Conservation (phyloP, 2,113 vertebrate genomes). For the Spea bombifrons region DNA sequence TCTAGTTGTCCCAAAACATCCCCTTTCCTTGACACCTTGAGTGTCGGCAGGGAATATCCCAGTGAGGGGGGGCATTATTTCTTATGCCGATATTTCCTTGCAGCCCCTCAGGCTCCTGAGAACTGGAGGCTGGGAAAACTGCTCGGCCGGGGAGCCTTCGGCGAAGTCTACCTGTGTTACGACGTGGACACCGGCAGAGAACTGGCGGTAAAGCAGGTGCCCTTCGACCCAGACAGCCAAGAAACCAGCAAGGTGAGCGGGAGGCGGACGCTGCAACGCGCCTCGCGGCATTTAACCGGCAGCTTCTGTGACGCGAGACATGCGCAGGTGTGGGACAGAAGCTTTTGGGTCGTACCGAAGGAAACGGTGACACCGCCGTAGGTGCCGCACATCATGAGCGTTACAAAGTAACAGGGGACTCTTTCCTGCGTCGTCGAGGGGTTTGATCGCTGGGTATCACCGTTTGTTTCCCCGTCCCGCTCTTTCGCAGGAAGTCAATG, state of each 20-base stretch:
- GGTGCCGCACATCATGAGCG: too few species aligned
- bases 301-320: too few species aligned
- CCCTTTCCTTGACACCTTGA: too few species aligned
- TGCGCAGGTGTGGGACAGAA: too few species aligned
- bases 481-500: conserved; percentile 78
- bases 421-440: not conserved
- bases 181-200: conserved; percentile 85
- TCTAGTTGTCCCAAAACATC: too few species aligned
- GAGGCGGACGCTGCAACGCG: not conserved
- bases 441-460: too few species aligned
- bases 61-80: not conserved
- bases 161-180: conserved; percentile 88
- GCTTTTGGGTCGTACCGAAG: too few species aligned
- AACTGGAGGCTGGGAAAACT: conserved; percentile 89
- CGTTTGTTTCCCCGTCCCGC: not conserved
- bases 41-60: too few species aligned
- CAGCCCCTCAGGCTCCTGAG: conserved; percentile 82
- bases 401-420: not conserved
- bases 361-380: too few species aligned
- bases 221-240: conserved; percentile 82
- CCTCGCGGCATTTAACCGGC: not conserved
- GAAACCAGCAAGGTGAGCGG: conserved; percentile 83
- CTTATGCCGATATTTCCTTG: not conserved
- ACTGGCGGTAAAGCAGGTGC: conserved; percentile 88
- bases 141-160: conserved; percentile 83